Base-by-base conservation (phyloP, 2,888 invertebrate species). In the Chaitophorus viminalis region DNA sequence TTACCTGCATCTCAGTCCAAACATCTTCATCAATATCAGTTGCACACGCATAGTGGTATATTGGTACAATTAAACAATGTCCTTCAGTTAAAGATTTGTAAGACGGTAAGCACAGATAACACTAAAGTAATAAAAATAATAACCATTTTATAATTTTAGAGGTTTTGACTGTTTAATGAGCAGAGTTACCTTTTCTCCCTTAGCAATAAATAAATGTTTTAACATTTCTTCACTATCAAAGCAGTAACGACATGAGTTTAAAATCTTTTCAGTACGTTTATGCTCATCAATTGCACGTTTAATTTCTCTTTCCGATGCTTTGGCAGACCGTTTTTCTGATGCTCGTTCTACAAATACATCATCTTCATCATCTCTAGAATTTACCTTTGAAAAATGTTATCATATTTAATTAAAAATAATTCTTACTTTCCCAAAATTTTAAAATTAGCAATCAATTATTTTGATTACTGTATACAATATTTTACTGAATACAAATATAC, bases 21-120 rank as follows among this genome's bases (percentile, higher is more conserved):
- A 97, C 95, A 92, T 99, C 97, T 93, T 99, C 99, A 92, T 99
- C 99, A 74, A 98, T 91, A 89, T 95, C 94, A 0, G 97, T 97
- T 68, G 95, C 94, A 91, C 96, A 96, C 3, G 94, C 91, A 0
- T 94, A 92, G 92, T 99, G 99, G 90, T 95, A 94, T 90, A 95
- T 94, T 0, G 98, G 97, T 3, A 95, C 93, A 90, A 99, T 94
- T 82, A 97, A 92, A 91, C 96, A 99, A 91, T 99, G 99, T 0
- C 96, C 96, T 87, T 94, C 93, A 5, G 95, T 95, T 89, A 99
- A 92, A 0, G 98, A 97, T 90, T 94, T 94, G 91, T 94, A 94
- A 86, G 94, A 92, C 2, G 99, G 98, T 88, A 99, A 91, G 90
- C 95, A 94, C 90, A 99, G 91, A 92, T 97, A 98, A n/a, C 92